phyloP scores from a whole-genome alignment of 1,140 invertebrate genomes.

The Neodiprion pinetum region DNA sequence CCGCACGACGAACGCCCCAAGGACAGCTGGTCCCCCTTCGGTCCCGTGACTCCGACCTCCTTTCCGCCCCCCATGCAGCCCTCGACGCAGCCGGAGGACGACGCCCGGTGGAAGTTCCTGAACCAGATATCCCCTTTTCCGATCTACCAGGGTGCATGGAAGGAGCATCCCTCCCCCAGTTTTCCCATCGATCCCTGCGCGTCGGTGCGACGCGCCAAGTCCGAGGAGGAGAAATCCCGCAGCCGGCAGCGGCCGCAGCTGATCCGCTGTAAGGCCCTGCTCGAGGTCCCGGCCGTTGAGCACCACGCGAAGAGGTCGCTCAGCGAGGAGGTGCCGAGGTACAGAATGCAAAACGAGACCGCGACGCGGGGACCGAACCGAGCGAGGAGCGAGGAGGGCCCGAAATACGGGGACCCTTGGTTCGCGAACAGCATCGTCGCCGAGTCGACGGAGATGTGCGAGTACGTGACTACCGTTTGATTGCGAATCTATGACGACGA shows the following conservation, averaged over 20 bases:
- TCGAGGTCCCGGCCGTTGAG: conserved; percentile 45
- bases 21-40: conserved; percentile 37
- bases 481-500: neutral
- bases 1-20: conserved; percentile 38
- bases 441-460: conserved; percentile 23
- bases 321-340: conserved; percentile 55
- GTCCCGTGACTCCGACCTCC: conserved; percentile 52
- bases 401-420: conserved; percentile 49
- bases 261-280: conserved; percentile 50
- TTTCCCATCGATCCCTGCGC: conserved; percentile 22
- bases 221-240: conserved; percentile 32
- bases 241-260: conserved; percentile 48
- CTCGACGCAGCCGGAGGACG: conserved; percentile 31
- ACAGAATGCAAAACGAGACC: conserved; percentile 29
- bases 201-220: conserved; percentile 33
- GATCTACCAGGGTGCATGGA: conserved; percentile 59
- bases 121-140: conserved; percentile 56
- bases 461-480: conserved; percentile 60
- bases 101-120: conserved; percentile 51
- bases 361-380: conserved; percentile 43
- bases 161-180: conserved; percentile 40
- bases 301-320: conserved; percentile 51
- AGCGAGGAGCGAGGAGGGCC: conserved; percentile 54
- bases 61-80: conserved; percentile 45
- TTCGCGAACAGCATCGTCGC: conserved; percentile 22